A percentile compares a stretch with the other conserved stretches of the same genome.
Evolutionary conservation across 2,113 vertebrate genomes (phyloP).

Genomic region (Tachysurus fulvidraco): DNA sequence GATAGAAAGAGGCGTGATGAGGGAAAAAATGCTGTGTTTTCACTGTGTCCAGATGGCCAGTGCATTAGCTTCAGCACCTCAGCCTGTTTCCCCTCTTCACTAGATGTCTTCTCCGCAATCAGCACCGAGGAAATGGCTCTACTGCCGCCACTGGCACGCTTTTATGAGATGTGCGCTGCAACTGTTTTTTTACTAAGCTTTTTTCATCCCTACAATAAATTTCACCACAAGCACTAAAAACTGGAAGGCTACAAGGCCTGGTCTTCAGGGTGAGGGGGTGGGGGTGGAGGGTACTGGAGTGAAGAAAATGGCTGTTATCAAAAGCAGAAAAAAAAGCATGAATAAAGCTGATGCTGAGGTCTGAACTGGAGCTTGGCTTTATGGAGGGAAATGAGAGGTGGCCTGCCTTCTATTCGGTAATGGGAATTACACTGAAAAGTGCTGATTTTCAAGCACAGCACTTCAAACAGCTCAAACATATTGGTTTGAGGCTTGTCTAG

Average conservation of each 20-base stretch:
- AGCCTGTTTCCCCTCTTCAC: slow-evolving; percentile 66
- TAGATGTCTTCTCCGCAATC: slow-evolving; percentile 61
- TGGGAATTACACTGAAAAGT: slow-evolving; percentile 52
- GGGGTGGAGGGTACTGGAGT: background rate
- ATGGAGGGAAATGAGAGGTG: slow-evolving; percentile 41
- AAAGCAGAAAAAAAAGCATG: slow-evolving; percentile 55
- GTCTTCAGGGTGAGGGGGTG: background rate
- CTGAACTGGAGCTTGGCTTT: slow-evolving; percentile 42
- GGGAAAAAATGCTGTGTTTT: slow-evolving; percentile 55
- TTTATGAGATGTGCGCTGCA: slow-evolving; percentile 69
- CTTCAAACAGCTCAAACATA: slow-evolving; percentile 36
- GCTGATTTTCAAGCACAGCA: slow-evolving; percentile 44
- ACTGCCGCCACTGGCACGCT: slow-evolving; percentile 59
- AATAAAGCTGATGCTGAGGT: slow-evolving; percentile 59
- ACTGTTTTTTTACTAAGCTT: slow-evolving; percentile 54
- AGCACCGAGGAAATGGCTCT: slow-evolving; percentile 64
- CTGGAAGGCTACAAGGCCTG: slow-evolving; percentile 10
- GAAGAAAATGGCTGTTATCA: slow-evolving; percentile 25
- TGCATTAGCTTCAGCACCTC: slow-evolving; percentile 57
- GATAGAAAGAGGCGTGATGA: slow-evolving; percentile 37
- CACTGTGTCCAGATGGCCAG: slow-evolving; percentile 67
- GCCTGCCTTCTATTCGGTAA: slow-evolving; percentile 42
- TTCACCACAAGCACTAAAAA: slow-evolving; percentile 36
- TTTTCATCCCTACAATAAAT: slow-evolving; percentile 50
- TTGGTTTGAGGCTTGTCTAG: slow-evolving; percentile 38